Base-by-base conservation (phyloP, 2,797 vertebrate genomes). In the Coregonus sp. region DNA sequence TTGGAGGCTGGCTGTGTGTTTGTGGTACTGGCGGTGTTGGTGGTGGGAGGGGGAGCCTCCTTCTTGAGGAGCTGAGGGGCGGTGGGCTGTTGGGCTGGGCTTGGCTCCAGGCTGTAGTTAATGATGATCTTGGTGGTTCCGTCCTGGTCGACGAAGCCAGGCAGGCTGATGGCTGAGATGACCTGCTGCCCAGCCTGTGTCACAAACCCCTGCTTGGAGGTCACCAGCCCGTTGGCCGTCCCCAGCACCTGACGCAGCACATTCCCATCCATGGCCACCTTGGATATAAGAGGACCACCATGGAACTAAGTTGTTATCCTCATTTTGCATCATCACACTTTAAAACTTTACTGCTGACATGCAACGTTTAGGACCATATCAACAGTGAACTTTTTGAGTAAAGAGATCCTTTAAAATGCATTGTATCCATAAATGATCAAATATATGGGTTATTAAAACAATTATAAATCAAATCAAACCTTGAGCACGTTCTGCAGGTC, bases 101-200 rank as follows among this genome's bases (percentile, higher is more conserved):
- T 74, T 1, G 93, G 89, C 89, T 97, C 95, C 83, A 99, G 94
- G 87, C 96, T 99, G 91, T 98, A 99, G 93, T 99, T 99, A 87
- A 99, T 97, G 89, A 99, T 98, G 84, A 99, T 98, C 93, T 99
- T 99, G 65, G 98, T 97, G 91, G 97, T 99, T 83, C 97, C 97
- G 75, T 99, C 97, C 85, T 98, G 97, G 88, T 98, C 97, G 92
- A 99, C 95, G 73, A 99, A 95, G 1, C 92, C 92, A 70, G 98
- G 97, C 92, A 99, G 95, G 92, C 97, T 99, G 88, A 99, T 94
- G 81, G 96, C 95, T 77, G 96, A 96, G 90, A 97, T 98, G 85
- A 99, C 93, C 89, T 93, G 94, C 73, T 92, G 94, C 92, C 94
- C 92, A 0, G 95, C 93, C 76, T 96, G 96, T 87, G 95, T 75